Conservation (phyloP, 2,888 invertebrate genomes). For the Aethes cnicana region DNA sequence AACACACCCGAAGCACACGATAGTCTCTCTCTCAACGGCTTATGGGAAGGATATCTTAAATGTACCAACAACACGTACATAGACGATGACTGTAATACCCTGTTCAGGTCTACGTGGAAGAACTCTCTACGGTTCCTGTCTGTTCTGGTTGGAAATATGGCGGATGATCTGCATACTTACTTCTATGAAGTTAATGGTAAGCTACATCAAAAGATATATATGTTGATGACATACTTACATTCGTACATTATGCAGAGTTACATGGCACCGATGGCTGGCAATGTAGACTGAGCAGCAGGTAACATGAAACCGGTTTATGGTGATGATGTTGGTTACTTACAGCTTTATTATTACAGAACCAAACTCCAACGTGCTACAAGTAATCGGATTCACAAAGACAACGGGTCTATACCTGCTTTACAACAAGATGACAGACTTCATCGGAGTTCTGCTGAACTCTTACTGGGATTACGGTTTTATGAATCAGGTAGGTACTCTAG, state of each 20-base stretch:
- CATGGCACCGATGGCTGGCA: too few species aligned
- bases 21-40: conserved; percentile 43
- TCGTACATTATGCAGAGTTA: neutral
- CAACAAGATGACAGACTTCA: conserved; percentile 64
- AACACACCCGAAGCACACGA: conserved; percentile 40
- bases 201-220: conserved; percentile 16
- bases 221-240: too few species aligned
- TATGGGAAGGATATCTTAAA: conserved; percentile 56
- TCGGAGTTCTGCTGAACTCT: conserved; percentile 68
- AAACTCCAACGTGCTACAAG: conserved; percentile 59
- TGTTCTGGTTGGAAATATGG: conserved; percentile 50
- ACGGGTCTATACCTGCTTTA: conserved; percentile 67
- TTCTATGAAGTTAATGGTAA: conserved; percentile 68
- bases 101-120: conserved; percentile 55
- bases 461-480: conserved; percentile 76
- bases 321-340: too few species aligned
- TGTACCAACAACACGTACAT: conserved; percentile 42
- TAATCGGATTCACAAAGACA: conserved; percentile 67
- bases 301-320: too few species aligned
- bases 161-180: conserved; percentile 59
- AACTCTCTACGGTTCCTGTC: conserved; percentile 59
- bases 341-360: conserved; percentile 54
- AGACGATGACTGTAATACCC: conserved; percentile 45
- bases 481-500: conserved; percentile 59
- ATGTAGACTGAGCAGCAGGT: too few species aligned